Base-by-base conservation (phyloP, 2,888 invertebrate species). In the Acronicta alni region DNA sequence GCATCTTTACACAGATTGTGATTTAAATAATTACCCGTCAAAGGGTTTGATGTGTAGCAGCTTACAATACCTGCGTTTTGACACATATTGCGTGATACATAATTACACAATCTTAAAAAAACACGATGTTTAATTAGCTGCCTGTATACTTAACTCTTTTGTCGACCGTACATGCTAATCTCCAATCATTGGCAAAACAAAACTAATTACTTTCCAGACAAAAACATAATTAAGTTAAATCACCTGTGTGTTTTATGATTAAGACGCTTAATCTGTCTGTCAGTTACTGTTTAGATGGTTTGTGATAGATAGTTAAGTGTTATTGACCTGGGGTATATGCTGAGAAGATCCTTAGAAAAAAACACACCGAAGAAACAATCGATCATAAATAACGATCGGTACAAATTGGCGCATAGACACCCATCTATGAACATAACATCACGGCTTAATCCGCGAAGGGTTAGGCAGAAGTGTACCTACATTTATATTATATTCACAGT, bases 141-240 rank as follows among this genome's bases (percentile, higher is more conserved):
- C 9, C 3, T 18, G 17, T 30, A 35, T n/a, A n/a, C n/a, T n/a
- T n/a, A n/a, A n/a, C n/a, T n/a, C n/a, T n/a, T n/a, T n/a, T n/a
- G n/a, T n/a, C n/a, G n/a, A n/a, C n/a, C 38, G 17, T 9, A 26
- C 30, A 30, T 16, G 23, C 7, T 35, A 45, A 67, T 57, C 48
- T 54, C 6, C 53, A 51, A 62, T 68, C 66, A 10, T 6, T 35
- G 16, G 14, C 42, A 46, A 63, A 69, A 71, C 68, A 63, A 66
- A 69, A 68, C 69, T 77, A 85, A 87, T 85, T 81, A 79, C 73
- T 77, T 74, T 59, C 59, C 59, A 59, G 80, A n/a, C 82, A 88
- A 89, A 88, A 89, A 89, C 81, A 59, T 87, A 85, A 89, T 89
- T 86, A 82, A 85, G 85, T 88, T 83, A 85, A 79, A 81, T 77